phyloP scores from a whole-genome alignment of 2,888 invertebrate species.

The Ochlodes sylvanus region DNA sequence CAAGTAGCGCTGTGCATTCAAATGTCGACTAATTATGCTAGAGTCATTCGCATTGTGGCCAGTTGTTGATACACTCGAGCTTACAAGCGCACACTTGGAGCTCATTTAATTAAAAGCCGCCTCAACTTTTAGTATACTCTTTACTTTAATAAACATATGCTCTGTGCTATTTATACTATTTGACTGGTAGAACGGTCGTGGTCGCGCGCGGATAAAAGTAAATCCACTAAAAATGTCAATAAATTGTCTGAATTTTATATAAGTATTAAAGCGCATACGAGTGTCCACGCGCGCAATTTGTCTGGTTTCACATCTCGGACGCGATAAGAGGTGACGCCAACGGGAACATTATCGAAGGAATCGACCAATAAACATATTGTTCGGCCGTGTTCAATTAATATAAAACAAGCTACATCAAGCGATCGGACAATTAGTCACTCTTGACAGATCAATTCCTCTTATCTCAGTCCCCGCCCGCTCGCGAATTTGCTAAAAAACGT shows the following conservation, averaged over 20 bases:
- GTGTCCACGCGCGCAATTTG: constrained; percentile 24
- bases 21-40: constrained; percentile 35
- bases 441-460: constrained; percentile 72
- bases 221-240: constrained; percentile 31
- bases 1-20: constrained; percentile 32
- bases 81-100: constrained; percentile 29
- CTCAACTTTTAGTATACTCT: constrained; percentile 1
- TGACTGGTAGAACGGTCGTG: not conserved
- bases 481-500: constrained; percentile 76
- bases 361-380: constrained; percentile 48
- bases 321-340: constrained; percentile 38
- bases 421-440: constrained; percentile 53
- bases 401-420: constrained; percentile 49
- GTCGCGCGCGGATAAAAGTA: constrained; percentile 10
- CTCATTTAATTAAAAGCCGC: constrained; percentile 26
- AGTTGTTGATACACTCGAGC: constrained; percentile 23
- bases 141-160: constrained; percentile 1
- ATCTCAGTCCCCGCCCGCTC: constrained; percentile 58
- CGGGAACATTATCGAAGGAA: constrained; percentile 40
- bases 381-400: constrained; percentile 48
- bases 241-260: constrained; percentile 30
- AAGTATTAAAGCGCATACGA: constrained; percentile 30
- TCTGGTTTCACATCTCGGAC: constrained; percentile 31
- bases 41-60: constrained; percentile 26
- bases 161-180: not conserved